Conservation (phyloP, 2,888 invertebrate genomes). For the Cheilosia scutellata region DNA sequence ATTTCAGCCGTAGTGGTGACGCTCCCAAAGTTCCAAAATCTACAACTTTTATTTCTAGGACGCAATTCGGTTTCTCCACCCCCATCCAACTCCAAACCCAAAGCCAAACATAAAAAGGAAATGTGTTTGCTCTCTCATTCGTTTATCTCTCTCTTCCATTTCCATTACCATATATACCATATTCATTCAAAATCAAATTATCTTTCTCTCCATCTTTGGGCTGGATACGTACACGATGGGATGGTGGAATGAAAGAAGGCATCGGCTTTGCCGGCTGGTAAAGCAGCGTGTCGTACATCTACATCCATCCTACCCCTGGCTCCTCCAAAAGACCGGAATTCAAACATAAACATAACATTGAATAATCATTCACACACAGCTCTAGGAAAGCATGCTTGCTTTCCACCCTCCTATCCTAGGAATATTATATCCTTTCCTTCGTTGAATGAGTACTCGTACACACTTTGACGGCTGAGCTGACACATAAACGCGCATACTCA, state of each 20-base stretch:
- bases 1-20: not conserved
- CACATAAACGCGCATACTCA: constrained; percentile 52
- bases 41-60: constrained; percentile 67
- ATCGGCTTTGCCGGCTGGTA: constrained; percentile 60
- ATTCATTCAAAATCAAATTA: constrained; percentile 28
- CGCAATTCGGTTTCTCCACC: constrained; percentile 57
- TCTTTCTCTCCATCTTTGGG: constrained; percentile 16
- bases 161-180: constrained; percentile 33
- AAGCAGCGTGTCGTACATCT: constrained; percentile 42
- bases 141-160: constrained; percentile 38
- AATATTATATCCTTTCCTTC: constrained; percentile 28
- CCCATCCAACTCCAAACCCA: not conserved
- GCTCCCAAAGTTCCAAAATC: constrained; percentile 22
- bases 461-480: constrained; percentile 1
- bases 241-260: constrained; percentile 29
- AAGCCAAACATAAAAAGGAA: constrained; percentile 3
- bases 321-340: constrained; percentile 50
- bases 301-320: not conserved
- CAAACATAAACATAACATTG: constrained; percentile 76
- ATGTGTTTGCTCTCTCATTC: constrained; percentile 50
- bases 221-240: not conserved
- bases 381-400: constrained; percentile 37
- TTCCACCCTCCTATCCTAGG: constrained; percentile 33
- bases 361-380: constrained; percentile 71
- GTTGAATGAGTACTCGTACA: constrained; percentile 47